phyloP scores from a whole-genome alignment of 2,888 invertebrate species.

The Epinotia bilunana region DNA sequence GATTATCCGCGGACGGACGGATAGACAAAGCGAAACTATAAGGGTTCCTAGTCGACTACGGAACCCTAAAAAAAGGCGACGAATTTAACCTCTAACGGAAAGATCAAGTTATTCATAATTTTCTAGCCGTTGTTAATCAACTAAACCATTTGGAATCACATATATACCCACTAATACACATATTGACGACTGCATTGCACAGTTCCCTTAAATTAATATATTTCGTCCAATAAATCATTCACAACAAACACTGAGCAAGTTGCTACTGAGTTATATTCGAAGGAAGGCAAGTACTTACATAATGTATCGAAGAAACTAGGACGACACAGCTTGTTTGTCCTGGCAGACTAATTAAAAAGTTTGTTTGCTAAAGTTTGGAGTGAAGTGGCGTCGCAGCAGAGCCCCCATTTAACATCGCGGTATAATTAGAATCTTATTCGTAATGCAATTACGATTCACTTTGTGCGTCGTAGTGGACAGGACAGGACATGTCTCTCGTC shows the following conservation, averaged over 20 bases:
- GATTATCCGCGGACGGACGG: no score
- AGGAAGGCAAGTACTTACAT: conserved; percentile 62
- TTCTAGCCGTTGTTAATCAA: neutral
- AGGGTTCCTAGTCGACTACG: no score
- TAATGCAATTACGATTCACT: conserved; percentile 40
- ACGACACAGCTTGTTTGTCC: conserved; percentile 81
- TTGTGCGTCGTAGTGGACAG: neutral
- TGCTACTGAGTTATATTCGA: conserved; percentile 57
- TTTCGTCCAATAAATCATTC: conserved; percentile 47
- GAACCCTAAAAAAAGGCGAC: neutral
- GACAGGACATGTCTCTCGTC: neutral
- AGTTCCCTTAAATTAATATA: conserved; percentile 36
- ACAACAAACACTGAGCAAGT: conserved; percentile 50
- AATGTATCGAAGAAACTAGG: conserved; percentile 70
- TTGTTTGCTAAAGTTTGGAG: conserved; percentile 75
- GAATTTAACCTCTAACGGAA: no score
- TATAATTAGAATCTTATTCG: conserved; percentile 63
- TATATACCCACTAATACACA: neutral
- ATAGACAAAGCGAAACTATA: no score
- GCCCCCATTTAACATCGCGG: conserved; percentile 69
- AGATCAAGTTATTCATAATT: neutral
- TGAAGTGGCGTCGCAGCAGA: conserved; percentile 72
- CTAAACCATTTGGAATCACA: neutral
- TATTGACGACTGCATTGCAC: conserved; percentile 15
- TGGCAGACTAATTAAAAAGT: conserved; percentile 84